Percentiles rank a stretch among this genome's conserved stretches.
phyloP scores from a whole-genome alignment of 2,888 invertebrate species.

The Carterocephalus palaemon region DNA sequence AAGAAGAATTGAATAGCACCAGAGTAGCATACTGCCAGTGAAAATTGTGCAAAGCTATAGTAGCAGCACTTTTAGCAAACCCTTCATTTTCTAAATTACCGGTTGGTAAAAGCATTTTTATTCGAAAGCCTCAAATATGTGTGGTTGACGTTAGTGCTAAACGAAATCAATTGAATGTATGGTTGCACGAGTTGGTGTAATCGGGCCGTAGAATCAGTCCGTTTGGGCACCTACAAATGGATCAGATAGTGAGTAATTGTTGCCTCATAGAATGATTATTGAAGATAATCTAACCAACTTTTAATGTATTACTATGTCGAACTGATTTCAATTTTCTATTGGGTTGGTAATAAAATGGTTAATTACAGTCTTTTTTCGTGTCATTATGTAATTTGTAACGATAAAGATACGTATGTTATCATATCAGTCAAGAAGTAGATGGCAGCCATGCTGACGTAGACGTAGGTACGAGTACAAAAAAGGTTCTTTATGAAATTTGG shows the following conservation, averaged over 20 bases:
- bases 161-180: constrained; percentile 29
- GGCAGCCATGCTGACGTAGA: too few relatives aligned
- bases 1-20: constrained; percentile 50
- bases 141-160: constrained; percentile 29
- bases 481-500: too few relatives aligned
- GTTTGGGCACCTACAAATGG: constrained; percentile 33
- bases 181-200: constrained; percentile 26
- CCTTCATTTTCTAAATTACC: constrained; percentile 3
- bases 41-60: constrained; percentile 54
- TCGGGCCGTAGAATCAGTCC: constrained; percentile 27
- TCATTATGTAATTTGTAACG: too few relatives aligned
- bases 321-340: constrained; percentile 2
- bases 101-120: constrained; percentile 13
- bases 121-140: constrained; percentile 12
- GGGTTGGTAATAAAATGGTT: not conserved
- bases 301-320: constrained; percentile 3
- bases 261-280: constrained; percentile 26
- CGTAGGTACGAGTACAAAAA: too few relatives aligned
- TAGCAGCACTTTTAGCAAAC: constrained; percentile 47
- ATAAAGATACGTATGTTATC: too few relatives aligned
- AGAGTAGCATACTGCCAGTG: constrained; percentile 53
- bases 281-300: constrained; percentile 7
- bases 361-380: too few relatives aligned
- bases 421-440: too few relatives aligned
- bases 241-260: constrained; percentile 26